Conservation (phyloP, 1,140 invertebrate genomes). For the Semibalanus balanoides region DNA sequence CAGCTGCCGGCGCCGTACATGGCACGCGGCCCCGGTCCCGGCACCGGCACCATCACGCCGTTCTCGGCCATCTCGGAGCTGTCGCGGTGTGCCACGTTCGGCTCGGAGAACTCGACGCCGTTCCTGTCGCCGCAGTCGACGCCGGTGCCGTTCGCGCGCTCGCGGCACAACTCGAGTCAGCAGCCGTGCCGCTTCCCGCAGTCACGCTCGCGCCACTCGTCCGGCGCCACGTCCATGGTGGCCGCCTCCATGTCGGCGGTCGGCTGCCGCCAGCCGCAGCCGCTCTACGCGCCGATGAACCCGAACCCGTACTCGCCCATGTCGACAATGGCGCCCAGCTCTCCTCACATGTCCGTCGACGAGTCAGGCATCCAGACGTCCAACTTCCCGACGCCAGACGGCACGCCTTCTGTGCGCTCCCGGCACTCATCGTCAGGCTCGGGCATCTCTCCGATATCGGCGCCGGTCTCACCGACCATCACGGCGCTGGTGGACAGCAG, state of each 20-base stretch:
- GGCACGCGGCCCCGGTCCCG: slow-evolving; percentile 10
- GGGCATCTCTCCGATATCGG: slow-evolving; percentile 1
- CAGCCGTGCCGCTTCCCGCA: slow-evolving; percentile 14
- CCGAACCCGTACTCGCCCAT: slow-evolving; percentile 23
- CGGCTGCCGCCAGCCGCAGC: slow-evolving; percentile 13
- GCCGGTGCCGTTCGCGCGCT: slow-evolving; percentile 25
- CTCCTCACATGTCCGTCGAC: slow-evolving; percentile 18
- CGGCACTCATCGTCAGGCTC: slow-evolving; percentile 2
- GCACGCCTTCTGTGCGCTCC: slow-evolving; percentile 7
- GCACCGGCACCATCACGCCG: slow-evolving; percentile 20
- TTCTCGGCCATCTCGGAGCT: slow-evolving; percentile 23
- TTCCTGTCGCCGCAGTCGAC: slow-evolving; percentile 32
- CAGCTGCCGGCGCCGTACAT: slow-evolving; percentile 23
- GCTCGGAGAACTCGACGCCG: slow-evolving; percentile 25
- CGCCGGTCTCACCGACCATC: slow-evolving; percentile 5
- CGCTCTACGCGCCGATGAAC: slow-evolving; percentile 17
- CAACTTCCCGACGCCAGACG: slow-evolving; percentile 13
- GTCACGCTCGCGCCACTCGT: slow-evolving; percentile 24
- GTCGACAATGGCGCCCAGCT: slow-evolving; percentile 22
- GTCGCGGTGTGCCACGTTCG: slow-evolving; percentile 23
- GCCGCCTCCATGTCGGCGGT: slow-evolving; percentile 20
- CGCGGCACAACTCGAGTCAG: slow-evolving; percentile 26
- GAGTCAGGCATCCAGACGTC: slow-evolving; percentile 6
- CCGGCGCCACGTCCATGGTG: slow-evolving; percentile 21
- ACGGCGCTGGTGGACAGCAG: slow-evolving; percentile 4